Base-by-base conservation (phyloP, 2,888 invertebrate genomes). In the Napeogenes inachia region DNA sequence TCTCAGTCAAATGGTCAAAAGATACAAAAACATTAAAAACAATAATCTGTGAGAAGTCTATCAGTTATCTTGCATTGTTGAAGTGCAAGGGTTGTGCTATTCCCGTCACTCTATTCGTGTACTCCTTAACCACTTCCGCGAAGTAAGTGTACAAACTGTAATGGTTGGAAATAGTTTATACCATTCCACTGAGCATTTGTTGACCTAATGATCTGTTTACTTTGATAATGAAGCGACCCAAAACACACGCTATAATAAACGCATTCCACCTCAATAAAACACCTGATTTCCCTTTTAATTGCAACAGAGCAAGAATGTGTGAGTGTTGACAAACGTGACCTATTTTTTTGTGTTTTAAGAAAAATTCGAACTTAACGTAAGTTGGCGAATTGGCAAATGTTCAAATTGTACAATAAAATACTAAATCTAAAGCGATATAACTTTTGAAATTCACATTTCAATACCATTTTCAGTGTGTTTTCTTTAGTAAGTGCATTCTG, bases 341-440 rank as follows among this genome's bases (percentile, higher is more conserved):
- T 61, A 66, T 65, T 68, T 73, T 67, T 66, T 66, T 65, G 70
- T 62, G 66, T 68, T 21, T 73, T 70, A 74, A 73, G 71, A 72
- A 71, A 73, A 71, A 66, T 30, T 6, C 50, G 5, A 13, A 47
- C 21, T 8, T 12, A 10, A 42, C 30, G 50, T 30, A 30, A 50
- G 21, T 30, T 12, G 70, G 69, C 63, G 68, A 74, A 64, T 76
- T 81, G 81, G 81, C 81, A 63, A 66, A 47, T 60, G 60, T 70
- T 79, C 80, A 79, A 80, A 68, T 70, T 71, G 76, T 77, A 78
- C 76, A 74, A 66, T 67, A 68, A 71, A 59, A 60, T 54, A 62
- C 58, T 58, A 62, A 66, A 54, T 60, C 59, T 61, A 63, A 50
- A 64, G 61, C 42, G 42, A 42, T 42, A 50, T 30, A 30, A 12